phyloP scores from a whole-genome alignment of 2,113 vertebrate genomes.

The Myodes glareolus region DNA sequence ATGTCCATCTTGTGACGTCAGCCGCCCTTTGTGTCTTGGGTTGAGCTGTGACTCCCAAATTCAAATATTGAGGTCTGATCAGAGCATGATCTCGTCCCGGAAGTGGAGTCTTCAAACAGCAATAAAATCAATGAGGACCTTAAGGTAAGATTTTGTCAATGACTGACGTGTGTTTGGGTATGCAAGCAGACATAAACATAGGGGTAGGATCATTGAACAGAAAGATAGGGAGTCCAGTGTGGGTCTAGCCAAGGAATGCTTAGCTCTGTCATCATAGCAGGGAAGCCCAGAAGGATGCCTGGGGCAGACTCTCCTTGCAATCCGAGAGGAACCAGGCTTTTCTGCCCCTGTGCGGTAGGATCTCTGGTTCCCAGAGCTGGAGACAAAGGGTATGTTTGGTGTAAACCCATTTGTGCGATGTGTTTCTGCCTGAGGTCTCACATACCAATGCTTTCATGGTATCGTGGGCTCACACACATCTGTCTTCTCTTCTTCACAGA shows the following conservation, averaged over 20 bases:
- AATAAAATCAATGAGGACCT: not conserved
- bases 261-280: too few species aligned
- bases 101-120: not conserved
- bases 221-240: not conserved
- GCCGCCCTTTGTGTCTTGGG: not conserved
- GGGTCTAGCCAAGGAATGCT: fast-evolving
- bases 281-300: not conserved
- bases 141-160: too few species aligned
- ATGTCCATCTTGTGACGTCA: fast-evolving
- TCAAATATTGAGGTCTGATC: not conserved
- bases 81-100: not conserved
- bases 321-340: not conserved
- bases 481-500: not conserved
- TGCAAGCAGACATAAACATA: not conserved
- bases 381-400: not conserved
- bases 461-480: fast-evolving
- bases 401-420: not conserved
- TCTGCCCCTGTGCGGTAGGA: fast-evolving
- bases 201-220: too few species aligned
- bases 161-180: not conserved
- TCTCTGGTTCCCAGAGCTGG: not conserved
- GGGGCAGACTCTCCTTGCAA: not conserved
- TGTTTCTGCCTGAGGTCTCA: not conserved
- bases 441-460: fast-evolving
- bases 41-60: not conserved